Base-by-base conservation (phyloP, 1,140 invertebrate genomes). In the Heterodera schachtii region DNA sequence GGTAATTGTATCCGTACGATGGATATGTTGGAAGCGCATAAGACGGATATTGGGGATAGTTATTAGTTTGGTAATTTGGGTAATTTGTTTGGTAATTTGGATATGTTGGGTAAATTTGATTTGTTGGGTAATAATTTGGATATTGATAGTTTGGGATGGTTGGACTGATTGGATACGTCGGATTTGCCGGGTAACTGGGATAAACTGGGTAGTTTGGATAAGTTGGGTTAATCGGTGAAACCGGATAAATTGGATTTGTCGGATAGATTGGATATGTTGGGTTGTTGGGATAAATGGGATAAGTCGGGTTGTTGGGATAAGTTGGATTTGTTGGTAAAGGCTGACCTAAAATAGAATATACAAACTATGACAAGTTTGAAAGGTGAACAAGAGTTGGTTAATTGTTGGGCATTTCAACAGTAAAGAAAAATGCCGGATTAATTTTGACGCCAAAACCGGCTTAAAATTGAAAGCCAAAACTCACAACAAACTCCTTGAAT, bases 71-170 rank as follows among this genome's bases (percentile, higher is more conserved):
- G 19, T 71, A 71, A 3, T 16, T 46, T 41, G 31, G 67, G n/a
- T 70, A 21, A 31, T 11, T 31, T 31, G 31, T 31, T 31, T 31
- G 31, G 31, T 31, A 31, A 19, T 70, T 70, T 11, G 41, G 44
- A 11, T 71, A 46, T 13, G 9, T 46, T 71, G 44, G 69, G 9
- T 43, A 71, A 44, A 6, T 43, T 71, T 31, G 69, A 41, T 70
- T 70, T 70, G 67, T 43, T 8, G 67, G 3, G 67, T 70, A 70
- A 21, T 41, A 46, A 71, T 31, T 43, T 71, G 69, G 69, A 71
- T 71, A 71, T 5, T 19, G n/a, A 71, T 41, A 46, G 4, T 16
- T 71, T 71, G 69, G 41, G 69, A 41, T 19, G 21, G 31, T 11
- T 71, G 44, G 69, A 71, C 43, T 41, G 31, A 31, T 52, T 52